A percentile compares a stretch with the other conserved stretches of the same genome.
These are phyloP conservation scores for Acanthosepion lycidas DNA, from an alignment of 2,888 invertebrate species.

Conservation along the genomic window DNA sequence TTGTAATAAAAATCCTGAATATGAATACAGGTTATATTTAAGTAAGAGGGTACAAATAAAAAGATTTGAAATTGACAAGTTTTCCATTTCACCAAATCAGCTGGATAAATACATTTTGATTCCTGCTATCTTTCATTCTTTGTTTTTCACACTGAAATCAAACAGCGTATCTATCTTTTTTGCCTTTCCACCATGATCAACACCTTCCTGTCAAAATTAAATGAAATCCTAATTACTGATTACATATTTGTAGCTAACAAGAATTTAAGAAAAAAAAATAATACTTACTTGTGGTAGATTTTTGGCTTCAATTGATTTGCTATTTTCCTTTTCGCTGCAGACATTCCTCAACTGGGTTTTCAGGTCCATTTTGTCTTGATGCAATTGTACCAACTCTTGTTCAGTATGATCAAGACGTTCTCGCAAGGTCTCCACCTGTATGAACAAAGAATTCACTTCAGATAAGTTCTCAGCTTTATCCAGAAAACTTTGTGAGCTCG, in stretches of 20 bases:
- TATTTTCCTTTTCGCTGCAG: slow-evolving; percentile 58
- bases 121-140: too few species aligned
- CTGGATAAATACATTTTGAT: too few species aligned
- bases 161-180: too few species aligned
- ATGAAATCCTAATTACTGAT: background rate
- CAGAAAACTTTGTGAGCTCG: background rate
- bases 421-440: slow-evolving; percentile 67
- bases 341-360: slow-evolving; percentile 66
- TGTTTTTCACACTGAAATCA: too few species aligned
- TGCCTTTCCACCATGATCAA: too few species aligned
- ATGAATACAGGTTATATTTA: too few species aligned
- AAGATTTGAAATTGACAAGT: too few species aligned
- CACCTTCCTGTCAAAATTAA: too few species aligned
- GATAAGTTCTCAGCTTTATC: background rate
- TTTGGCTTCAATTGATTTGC: background rate
- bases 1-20: too few species aligned
- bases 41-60: too few species aligned
- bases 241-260: background rate
- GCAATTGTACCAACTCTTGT: slow-evolving; percentile 65
- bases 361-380: slow-evolving; percentile 66
- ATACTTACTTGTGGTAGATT: background rate
- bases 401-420: slow-evolving; percentile 66
- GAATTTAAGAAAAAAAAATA: background rate
- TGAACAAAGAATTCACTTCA: background rate
- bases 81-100: too few species aligned